Evolutionary conservation across 2,888 invertebrate species (phyloP), one percentile per base, ranked within the genome.

Genomic region (Synanthedon vespiformis): DNA sequence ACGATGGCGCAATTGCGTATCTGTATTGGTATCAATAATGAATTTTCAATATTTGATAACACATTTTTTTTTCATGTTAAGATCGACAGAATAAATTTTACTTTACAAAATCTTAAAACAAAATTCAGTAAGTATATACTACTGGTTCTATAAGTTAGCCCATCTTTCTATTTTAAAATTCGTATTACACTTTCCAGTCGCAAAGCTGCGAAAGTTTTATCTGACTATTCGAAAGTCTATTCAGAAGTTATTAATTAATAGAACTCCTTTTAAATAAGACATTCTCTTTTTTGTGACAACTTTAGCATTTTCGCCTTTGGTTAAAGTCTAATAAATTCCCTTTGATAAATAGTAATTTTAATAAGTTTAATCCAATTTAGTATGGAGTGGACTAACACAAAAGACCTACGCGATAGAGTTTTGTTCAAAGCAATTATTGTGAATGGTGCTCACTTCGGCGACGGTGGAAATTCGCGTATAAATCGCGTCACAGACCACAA

Each of bases 401-500:
- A 77, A 78, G 77, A 72, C 68, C 74, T 68, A 72, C 72, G 72
- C 22, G 64, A 65, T 70, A 67, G 73, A 81, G 82, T 80, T 81
- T 79, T 77, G 80, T 78, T 82, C 76, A 80, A 80, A 82, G 80
- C 83, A 87, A 86, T 87, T 85, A 85, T 83, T 76, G 80, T 80
- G 83, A 85, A 84, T 81, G 81, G 85, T 82, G 82, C 72, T 81
- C 84, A 86, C 82, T 85, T 85, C 77, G 78, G 78, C 79, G 77
- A 80, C 76, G 81, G 83, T 79, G 81, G 84, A 84, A 85, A 79
- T 85, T 85, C 82, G 74, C 74, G 80, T 80, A 86, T 87, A 87
- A 86, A 87, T 87, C 85, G 86, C 86, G 84, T 86, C 87, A 84
- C 82, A 84, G 84, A 83, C 86, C 87, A 84, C 87, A 86, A 87